Conservation (phyloP, 2,797 vertebrate species). For the Poecilia wingei region DNA sequence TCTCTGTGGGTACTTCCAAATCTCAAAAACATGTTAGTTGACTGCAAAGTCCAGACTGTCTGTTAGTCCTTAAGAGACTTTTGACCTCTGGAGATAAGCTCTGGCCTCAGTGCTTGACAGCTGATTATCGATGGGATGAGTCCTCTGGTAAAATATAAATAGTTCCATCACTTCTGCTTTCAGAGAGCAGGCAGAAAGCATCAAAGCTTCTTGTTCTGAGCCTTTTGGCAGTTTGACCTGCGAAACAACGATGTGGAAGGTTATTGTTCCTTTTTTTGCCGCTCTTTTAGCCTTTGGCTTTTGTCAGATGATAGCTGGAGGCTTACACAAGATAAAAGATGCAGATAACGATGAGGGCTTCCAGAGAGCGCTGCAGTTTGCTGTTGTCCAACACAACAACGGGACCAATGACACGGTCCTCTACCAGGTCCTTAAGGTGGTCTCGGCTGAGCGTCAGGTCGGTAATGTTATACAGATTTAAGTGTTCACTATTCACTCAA, state of each 20-base stretch:
- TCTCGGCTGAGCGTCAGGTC: slow-evolving; percentile 4
- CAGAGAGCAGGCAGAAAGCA: neutral
- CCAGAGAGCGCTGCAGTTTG: slow-evolving; percentile 18
- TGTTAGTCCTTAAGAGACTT: neutral
- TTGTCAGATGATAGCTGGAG: neutral
- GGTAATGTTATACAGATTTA: neutral
- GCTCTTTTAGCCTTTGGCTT: slow-evolving; percentile 2
- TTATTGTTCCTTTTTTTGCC: neutral
- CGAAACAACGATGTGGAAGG: slow-evolving; percentile 5
- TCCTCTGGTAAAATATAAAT: neutral
- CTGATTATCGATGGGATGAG: neutral
- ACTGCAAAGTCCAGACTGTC: neutral
- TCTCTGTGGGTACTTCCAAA: neutral
- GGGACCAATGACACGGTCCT: slow-evolving; percentile 1
- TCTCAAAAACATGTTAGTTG: neutral
- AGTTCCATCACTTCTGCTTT: neutral
- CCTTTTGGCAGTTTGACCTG: neutral
- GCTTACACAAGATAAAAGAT: neutral
- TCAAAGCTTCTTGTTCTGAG: too few species aligned
- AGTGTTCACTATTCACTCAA: neutral
- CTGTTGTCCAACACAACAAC: slow-evolving; percentile 3
- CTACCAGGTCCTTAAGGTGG: neutral
- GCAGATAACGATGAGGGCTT: neutral
- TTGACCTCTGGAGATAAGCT: neutral
- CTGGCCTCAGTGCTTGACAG: neutral